These are phyloP conservation scores for Drosophila pseudoobscura DNA, from an alignment of 1,140 invertebrate species.

Conservation along the genomic window DNA sequence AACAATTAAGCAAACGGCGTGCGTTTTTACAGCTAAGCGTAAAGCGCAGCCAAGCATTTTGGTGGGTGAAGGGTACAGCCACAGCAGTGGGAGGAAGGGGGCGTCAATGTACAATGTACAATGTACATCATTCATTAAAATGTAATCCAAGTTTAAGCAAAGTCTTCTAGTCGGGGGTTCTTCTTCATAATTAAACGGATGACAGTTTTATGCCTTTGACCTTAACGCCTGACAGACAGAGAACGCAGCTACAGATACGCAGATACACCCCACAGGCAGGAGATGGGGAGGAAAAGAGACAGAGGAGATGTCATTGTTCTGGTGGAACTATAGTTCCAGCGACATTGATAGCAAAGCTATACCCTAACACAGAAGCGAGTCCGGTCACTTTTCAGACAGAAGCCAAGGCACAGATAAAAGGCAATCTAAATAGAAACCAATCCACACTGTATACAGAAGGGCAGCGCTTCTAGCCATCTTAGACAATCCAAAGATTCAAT, in stretches of 20 bases:
- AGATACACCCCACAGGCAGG: background rate
- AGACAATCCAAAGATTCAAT: no score
- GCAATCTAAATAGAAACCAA: no score
- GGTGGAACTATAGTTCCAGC: slow-evolving; percentile 15
- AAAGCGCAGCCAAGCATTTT: slow-evolving; percentile 65
- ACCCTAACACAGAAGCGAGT: no score
- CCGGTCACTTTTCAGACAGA: no score
- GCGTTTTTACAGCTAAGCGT: slow-evolving; percentile 78
- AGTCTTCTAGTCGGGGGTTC: slow-evolving; percentile 7
- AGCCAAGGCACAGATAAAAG: no score
- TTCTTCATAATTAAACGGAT: slow-evolving; percentile 58
- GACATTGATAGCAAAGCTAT: slow-evolving; percentile 24
- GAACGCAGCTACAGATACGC: slow-evolving; percentile 6
- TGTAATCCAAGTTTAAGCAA: slow-evolving; percentile 50
- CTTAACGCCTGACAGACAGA: slow-evolving; percentile 67
- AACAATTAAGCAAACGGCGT: slow-evolving; percentile 82
- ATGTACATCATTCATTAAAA: slow-evolving; percentile 57
- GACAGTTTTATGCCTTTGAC: slow-evolving; percentile 79
- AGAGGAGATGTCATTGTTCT: slow-evolving; percentile 26
- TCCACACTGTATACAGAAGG: no score
- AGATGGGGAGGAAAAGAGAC: no score
- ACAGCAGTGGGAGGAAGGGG: background rate
- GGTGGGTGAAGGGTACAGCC: slow-evolving; percentile 14
- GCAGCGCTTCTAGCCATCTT: no score
- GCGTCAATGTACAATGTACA: no score